These are phyloP conservation scores for Florisuga fusca DNA, from an alignment of 2,797 vertebrate genomes.

Conservation along the genomic window DNA sequence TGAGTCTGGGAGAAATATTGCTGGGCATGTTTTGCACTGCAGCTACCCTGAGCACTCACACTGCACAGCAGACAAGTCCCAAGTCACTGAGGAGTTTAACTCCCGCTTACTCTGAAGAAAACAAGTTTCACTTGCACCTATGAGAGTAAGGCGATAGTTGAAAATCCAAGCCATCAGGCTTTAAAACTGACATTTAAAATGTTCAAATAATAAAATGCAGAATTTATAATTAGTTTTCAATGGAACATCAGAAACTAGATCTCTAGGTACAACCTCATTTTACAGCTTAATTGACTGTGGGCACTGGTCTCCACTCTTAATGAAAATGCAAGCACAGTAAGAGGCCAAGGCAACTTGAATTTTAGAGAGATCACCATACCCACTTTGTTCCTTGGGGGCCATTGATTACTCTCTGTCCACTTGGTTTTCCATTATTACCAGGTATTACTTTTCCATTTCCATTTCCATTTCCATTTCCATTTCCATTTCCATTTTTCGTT, in stretches of 20 bases:
- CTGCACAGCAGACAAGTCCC: not conserved
- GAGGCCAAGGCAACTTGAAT: conserved; percentile 31
- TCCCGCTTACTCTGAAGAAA: not conserved
- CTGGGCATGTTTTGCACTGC: not conserved
- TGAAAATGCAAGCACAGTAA: not conserved
- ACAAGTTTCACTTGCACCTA: not conserved
- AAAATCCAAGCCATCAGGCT: not conserved
- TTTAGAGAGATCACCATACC: conserved; percentile 85
- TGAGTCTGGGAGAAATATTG: not conserved
- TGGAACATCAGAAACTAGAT: not conserved
- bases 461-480: conserved; percentile 81
- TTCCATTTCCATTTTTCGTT: conserved; percentile 71
- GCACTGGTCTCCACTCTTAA: not conserved
- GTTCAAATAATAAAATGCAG: not conserved
- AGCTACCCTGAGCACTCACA: not conserved
- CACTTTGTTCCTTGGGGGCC: conserved; percentile 96
- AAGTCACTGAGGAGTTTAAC: not conserved
- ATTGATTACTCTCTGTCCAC: conserved; percentile 89
- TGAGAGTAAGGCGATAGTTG: not conserved
- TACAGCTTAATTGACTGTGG: not conserved
- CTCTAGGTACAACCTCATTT: not conserved
- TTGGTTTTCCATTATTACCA: conserved; percentile 82
- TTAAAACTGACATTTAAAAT: not conserved
- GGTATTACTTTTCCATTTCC: conserved; percentile 81
- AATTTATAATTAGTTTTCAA: not conserved